phyloP scores from a whole-genome alignment of 2,113 vertebrate genomes.

The Varanus salvator region DNA sequence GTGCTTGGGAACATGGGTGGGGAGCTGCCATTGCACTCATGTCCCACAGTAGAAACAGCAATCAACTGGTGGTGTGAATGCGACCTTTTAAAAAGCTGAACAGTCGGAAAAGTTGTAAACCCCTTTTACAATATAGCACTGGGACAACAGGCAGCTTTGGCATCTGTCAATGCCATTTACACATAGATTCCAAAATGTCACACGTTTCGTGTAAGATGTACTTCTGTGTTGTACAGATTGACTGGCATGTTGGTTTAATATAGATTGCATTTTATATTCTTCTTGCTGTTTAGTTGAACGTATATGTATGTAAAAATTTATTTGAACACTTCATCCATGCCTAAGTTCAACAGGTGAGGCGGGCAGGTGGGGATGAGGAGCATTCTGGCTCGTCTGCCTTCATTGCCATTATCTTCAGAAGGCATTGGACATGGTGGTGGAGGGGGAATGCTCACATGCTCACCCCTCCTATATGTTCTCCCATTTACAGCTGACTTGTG shows the following conservation, averaged over 20 bases:
- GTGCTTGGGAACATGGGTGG: no score
- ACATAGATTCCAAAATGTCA: slow-evolving; percentile 26
- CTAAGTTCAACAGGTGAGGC: not conserved
- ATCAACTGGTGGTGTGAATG: not conserved
- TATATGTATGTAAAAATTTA: not conserved
- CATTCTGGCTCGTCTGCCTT: no score
- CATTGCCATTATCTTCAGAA: no score
- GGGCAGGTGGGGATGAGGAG: no score
- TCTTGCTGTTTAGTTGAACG: not conserved
- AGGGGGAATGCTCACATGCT: no score
- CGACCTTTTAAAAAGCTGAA: not conserved
- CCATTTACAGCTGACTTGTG: no score
- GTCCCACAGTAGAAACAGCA: not conserved
- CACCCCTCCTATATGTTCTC: no score
- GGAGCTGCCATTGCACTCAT: no score
- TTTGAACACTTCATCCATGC: no score
- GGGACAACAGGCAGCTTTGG: slow-evolving; percentile 38
- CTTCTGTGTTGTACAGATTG: slow-evolving; percentile 5
- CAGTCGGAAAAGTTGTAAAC: not conserved
- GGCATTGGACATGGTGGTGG: no score
- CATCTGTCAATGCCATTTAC: slow-evolving; percentile 29
- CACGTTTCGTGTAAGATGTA: slow-evolving; percentile 5
- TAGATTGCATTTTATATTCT: slow-evolving; percentile 1
- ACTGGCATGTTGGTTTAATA: slow-evolving; percentile 42
- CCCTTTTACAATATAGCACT: not conserved